Base-by-base conservation (phyloP, 2,113 vertebrate genomes). In the Reinhardtius hippoglossoides region DNA sequence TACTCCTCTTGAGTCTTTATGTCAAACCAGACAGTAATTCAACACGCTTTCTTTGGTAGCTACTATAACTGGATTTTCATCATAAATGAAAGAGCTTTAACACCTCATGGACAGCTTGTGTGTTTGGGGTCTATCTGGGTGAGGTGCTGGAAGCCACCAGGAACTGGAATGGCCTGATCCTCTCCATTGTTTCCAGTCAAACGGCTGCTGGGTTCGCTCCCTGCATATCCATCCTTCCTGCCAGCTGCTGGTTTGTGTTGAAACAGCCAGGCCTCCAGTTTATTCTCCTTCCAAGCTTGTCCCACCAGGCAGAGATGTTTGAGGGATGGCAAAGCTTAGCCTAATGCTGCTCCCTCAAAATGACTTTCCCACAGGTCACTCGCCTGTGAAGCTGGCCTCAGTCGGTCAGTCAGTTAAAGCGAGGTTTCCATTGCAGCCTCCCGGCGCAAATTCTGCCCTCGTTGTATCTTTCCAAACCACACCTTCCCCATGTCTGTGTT, bases 381-480 rank as follows among this genome's bases (percentile, higher is more conserved):
- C 24, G 62, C 59, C 66, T 48, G 24, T 20, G 52, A 23, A 52
- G 26, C 65, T 52, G 81, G 82, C 68, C 86, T 83, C 80, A 80
- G 67, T 20, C 57, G 44, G 61, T 81, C 80, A 80, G 71, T 59
- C 50, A 69, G 71, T 74, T 82, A 80, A 88, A 84, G 23, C 73
- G 62, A 83, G 75, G 81, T 90, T 90, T 88, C 83, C 83, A 85
- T 68, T 78, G 71, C 76, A 52, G 20, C 26, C 12, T 16, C 68
- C 60, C 52, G 24, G 42, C 7, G 0, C 58, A 76, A 12, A 73
- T 65, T 77, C 60, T 71, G 57, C 72, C 70, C 44, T 71, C 37
- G 12, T 54, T 59, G 70, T 81, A 66, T 71, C 71, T 60, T 78
- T 89, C 80, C 81, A 88, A 89, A 91, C 88, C 87, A 78, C 84